Evolutionary conservation across 2,113 vertebrate species (phyloP).

Genomic region (Otolemur garnettii): DNA sequence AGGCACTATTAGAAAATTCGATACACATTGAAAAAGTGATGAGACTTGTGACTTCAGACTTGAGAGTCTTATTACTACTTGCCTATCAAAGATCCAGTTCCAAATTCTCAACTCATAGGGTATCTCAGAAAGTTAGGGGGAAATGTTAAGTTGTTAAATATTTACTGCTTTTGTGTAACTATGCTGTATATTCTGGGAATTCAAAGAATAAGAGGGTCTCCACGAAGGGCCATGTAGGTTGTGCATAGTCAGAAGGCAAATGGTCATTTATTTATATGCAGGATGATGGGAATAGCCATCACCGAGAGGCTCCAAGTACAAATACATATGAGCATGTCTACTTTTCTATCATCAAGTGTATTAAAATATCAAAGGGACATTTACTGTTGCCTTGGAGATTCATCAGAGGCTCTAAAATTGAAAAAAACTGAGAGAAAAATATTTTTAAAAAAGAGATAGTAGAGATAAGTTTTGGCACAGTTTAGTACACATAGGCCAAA

Average conservation of each 20-base stretch:
- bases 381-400: neutral
- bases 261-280: neutral
- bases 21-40: neutral
- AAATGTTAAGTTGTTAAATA: neutral
- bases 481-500: neutral
- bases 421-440: neutral
- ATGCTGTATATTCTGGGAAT: neutral
- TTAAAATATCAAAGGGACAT: neutral
- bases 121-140: neutral
- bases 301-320: neutral
- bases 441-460: neutral
- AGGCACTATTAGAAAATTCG: neutral
- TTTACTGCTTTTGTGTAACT: neutral
- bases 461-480: neutral
- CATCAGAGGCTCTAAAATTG: neutral
- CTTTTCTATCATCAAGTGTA: neutral
- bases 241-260: neutral
- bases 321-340: too few species aligned
- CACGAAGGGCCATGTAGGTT: neutral
- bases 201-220: neutral
- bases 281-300: neutral
- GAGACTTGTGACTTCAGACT: neutral
- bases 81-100: neutral
- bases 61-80: neutral
- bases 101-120: neutral